Percentiles rank a stretch among this genome's conserved stretches.
These are phyloP conservation scores for Gila orcuttii DNA, from an alignment of 2,113 vertebrate genomes.

Conservation along the genomic window DNA sequence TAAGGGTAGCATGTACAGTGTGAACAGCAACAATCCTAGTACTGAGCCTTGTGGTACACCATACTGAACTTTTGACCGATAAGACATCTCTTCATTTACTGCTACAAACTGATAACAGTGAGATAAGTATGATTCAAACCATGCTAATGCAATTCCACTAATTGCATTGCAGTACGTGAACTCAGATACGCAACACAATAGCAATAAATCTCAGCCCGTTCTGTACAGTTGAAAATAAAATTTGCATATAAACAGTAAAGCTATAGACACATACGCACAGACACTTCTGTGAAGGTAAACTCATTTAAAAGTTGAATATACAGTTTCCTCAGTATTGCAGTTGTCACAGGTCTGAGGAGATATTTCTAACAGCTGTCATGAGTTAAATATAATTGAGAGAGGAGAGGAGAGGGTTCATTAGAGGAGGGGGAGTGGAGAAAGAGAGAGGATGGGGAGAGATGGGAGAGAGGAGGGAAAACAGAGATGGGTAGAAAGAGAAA, in stretches of 20 bases:
- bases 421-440: background rate
- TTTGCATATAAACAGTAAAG: background rate
- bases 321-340: conserved; percentile 28
- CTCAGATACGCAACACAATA: background rate
- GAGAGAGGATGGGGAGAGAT: background rate
- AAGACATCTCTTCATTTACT: too few relatives aligned
- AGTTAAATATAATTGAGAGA: conserved; percentile 37
- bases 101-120: too few relatives aligned
- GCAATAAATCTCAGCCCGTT: background rate
- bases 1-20: too few relatives aligned
- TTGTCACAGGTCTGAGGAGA: conserved; percentile 39
- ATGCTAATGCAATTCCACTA: too few relatives aligned
- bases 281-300: conserved; percentile 8
- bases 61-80: too few relatives aligned
- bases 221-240: background rate
- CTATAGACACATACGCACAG: background rate
- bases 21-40: too few relatives aligned
- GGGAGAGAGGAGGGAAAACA: background rate
- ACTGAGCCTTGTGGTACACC: too few relatives aligned
- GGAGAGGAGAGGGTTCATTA: conserved; percentile 19
- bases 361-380: conserved; percentile 46
- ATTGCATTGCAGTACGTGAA: too few relatives aligned
- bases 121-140: too few relatives aligned
- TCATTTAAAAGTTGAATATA: conserved; percentile 37
- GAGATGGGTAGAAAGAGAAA: conserved; percentile 26